Conservation (phyloP, 1,140 invertebrate genomes). For the Philopotamus ludificatus region DNA sequence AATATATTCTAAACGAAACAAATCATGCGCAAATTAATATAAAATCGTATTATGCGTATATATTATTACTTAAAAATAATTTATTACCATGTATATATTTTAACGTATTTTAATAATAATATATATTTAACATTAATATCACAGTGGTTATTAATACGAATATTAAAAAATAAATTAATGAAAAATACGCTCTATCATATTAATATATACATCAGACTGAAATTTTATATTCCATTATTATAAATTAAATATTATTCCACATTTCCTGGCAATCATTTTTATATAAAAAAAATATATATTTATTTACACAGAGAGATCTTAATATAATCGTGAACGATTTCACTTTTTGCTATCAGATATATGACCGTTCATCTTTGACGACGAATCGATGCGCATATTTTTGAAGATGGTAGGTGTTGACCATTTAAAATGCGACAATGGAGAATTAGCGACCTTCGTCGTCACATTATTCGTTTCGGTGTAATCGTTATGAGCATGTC, state of each 20-base stretch:
- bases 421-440: constrained; percentile 35
- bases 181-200: neutral
- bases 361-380: constrained; percentile 31
- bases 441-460: constrained; percentile 24
- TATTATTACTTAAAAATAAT: too few species aligned
- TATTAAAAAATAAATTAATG: too few species aligned
- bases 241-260: neutral
- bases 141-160: too few species aligned
- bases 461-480: constrained; percentile 27
- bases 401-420: constrained; percentile 37
- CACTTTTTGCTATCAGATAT: constrained; percentile 27
- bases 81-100: too few species aligned
- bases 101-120: too few species aligned
- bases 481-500: constrained; percentile 31
- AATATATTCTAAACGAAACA: too few species aligned
- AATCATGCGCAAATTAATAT: too few species aligned
- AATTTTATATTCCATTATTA: too few species aligned
- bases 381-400: constrained; percentile 36
- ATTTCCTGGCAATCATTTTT: neutral
- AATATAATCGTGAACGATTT: constrained; percentile 5
- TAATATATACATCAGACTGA: neutral
- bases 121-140: too few species aligned
- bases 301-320: neutral
- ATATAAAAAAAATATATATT: constrained; percentile 2
- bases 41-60: too few species aligned